Evolutionary conservation across 2,113 vertebrate species (phyloP), one percentile per base, ranked within the genome.

Genomic region (Carollia perspicillata): DNA sequence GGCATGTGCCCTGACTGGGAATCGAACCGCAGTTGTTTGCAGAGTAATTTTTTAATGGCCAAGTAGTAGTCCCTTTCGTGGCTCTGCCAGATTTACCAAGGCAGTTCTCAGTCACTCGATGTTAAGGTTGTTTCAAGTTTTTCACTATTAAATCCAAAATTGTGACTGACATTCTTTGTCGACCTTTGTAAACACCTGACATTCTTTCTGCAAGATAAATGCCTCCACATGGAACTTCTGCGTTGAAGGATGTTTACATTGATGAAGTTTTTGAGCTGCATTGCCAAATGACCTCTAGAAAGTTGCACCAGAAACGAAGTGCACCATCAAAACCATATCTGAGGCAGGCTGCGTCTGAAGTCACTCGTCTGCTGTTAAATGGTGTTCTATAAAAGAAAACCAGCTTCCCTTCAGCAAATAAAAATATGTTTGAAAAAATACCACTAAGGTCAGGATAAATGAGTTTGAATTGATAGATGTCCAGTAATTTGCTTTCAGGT

Each of bases 111-210:
- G 71, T 71, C 69, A n/a, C 65, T 86, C 51, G 18, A 33, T 74
- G 68, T 72, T 95, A 95, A 93, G 17, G 16, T 47, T 93, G 83
- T 92, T 95, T 87, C 75, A 84, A 8, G 65, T 26, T 83, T 47
- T 88, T 95, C 53, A 80, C 9, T 94, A 22, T 55, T 63, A 44
- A 49, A 68, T 63, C 7, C 8, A 93, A 17, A 51, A 37, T 55
- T 84, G 35, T 85, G 30, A 80, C 22, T 81, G 33, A 49, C 49
- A 72, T 40, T 40, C 40, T 78, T 91, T 88, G 30, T 80, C 49
- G 11, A 75, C n/a, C 85, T 94, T 90, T 84, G 44, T 18, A 83
- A 71, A 78, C 9, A 68, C 74, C 84, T 90, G 69, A 87, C 35
- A 47, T 58, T 72, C 26, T 71, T 81, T 78, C 65, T 88, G 30